A percentile compares a stretch with the other conserved stretches of the same genome.
These are phyloP conservation scores for Andricus quercusramuli DNA, from an alignment of 2,888 invertebrate species.

Conservation along the genomic window DNA sequence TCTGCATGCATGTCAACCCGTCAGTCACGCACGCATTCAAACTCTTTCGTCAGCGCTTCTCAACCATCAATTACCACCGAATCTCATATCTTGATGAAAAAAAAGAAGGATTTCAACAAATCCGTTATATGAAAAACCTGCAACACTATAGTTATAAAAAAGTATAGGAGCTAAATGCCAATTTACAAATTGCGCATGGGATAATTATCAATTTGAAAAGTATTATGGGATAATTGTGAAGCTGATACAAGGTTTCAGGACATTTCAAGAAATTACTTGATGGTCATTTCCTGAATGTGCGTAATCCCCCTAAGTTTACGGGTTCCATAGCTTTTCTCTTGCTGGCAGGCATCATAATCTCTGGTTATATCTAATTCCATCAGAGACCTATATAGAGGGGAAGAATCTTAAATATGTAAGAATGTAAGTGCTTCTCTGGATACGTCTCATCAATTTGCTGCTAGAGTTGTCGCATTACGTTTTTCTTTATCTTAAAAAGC, in stretches of 20 bases:
- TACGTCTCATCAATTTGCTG: neutral
- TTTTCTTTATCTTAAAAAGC: neutral
- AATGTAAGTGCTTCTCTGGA: neutral
- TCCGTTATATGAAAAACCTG: neutral
- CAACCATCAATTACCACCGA: slow-evolving; percentile 6
- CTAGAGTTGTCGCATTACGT: neutral
- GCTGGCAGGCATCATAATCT: neutral
- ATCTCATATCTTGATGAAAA: slow-evolving; percentile 2
- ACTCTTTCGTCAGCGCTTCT: slow-evolving; percentile 36
- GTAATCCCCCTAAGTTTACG: neutral
- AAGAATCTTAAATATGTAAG: neutral
- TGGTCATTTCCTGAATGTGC: slow-evolving; percentile 4
- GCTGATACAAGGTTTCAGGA: slow-evolving; percentile 4
- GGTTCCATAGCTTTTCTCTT: neutral
- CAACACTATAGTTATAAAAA: neutral
- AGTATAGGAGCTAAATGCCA: neutral
- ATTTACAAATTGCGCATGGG: neutral
- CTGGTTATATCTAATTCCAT: neutral
- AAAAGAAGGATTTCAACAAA: neutral
- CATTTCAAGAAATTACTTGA: slow-evolving; percentile 14
- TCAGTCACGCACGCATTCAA: slow-evolving; percentile 20
- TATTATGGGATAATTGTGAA: neutral
- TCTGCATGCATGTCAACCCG: slow-evolving; percentile 27
- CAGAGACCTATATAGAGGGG: neutral
- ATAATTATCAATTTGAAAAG: slow-evolving; percentile 21